Evolutionary conservation across 2,797 vertebrate species (phyloP).

Genomic region (Acanthopagrus latus): DNA sequence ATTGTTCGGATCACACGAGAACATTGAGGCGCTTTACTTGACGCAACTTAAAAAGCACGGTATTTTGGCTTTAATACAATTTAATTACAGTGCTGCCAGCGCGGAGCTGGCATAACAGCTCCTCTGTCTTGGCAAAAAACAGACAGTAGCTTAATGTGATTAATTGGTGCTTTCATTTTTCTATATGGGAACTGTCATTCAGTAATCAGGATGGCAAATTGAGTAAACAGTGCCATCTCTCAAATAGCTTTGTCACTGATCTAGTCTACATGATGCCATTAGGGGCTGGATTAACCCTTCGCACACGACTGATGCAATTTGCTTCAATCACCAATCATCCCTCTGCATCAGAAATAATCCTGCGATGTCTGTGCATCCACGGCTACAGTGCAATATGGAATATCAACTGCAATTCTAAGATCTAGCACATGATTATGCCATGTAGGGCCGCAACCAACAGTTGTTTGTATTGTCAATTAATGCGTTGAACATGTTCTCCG

Average conservation of each 20-base stretch:
- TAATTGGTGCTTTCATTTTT: constrained; percentile 74
- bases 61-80: constrained; percentile 70
- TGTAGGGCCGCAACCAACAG: too few relatives aligned
- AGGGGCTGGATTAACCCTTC: constrained; percentile 5
- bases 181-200: constrained; percentile 67
- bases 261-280: constrained; percentile 7
- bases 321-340: background rate
- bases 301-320: background rate
- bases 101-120: constrained; percentile 61
- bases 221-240: constrained; percentile 37
- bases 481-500: too few relatives aligned
- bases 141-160: constrained; percentile 76
- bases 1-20: constrained; percentile 66
- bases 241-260: constrained; percentile 29
- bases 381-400: background rate
- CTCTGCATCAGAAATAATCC: background rate
- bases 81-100: constrained; percentile 74
- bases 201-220: constrained; percentile 53
- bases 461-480: too few relatives aligned
- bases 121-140: constrained; percentile 69
- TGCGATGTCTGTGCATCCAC: too few relatives aligned
- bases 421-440: background rate
- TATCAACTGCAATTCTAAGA: background rate
- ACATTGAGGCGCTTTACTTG: constrained; percentile 64
- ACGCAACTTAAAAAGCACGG: constrained; percentile 63